Evolutionary conservation across 35 echinoderm and acorn worm species (phyloP).

Genomic region (Chiridota heheva): DNA sequence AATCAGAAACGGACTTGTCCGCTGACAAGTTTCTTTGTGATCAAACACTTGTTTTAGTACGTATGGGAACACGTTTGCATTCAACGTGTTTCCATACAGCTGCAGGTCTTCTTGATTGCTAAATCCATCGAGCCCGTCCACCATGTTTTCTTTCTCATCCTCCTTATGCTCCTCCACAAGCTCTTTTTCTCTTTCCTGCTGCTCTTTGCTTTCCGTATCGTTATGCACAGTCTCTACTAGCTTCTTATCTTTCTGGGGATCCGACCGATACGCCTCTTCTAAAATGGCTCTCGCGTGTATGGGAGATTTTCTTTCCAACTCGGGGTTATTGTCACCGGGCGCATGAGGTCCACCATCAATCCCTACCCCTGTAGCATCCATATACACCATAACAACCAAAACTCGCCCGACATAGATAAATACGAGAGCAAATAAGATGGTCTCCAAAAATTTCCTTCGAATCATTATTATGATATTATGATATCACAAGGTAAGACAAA

Average conservation of each 20-base stretch:
- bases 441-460: slow-evolving; percentile 40
- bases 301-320: slow-evolving; percentile 11
- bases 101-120: neutral
- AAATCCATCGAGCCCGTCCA: slow-evolving; percentile 7
- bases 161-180: slow-evolving; percentile 14
- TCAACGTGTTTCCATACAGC: slow-evolving; percentile 7
- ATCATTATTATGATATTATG: neutral
- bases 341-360: slow-evolving; percentile 15
- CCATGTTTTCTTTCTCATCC: neutral
- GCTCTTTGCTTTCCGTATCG: slow-evolving; percentile 13
- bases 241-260: no score
- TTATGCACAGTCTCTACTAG: no score
- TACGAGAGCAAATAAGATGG: slow-evolving; percentile 45
- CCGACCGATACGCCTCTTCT: no score
- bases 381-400: slow-evolving; percentile 52
- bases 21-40: slow-evolving; percentile 40
- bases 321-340: neutral
- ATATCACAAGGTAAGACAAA: neutral
- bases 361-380: slow-evolving; percentile 27
- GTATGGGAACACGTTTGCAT: slow-evolving; percentile 55
- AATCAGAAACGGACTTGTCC: slow-evolving; percentile 58
- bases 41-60: slow-evolving; percentile 58
- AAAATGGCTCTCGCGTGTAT: no score
- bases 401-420: slow-evolving; percentile 55
- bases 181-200: slow-evolving; percentile 10